Evolutionary conservation across 2,113 vertebrate species (phyloP), one percentile per base, ranked within the genome.

Genomic region (Dendrocopos noguchii): DNA sequence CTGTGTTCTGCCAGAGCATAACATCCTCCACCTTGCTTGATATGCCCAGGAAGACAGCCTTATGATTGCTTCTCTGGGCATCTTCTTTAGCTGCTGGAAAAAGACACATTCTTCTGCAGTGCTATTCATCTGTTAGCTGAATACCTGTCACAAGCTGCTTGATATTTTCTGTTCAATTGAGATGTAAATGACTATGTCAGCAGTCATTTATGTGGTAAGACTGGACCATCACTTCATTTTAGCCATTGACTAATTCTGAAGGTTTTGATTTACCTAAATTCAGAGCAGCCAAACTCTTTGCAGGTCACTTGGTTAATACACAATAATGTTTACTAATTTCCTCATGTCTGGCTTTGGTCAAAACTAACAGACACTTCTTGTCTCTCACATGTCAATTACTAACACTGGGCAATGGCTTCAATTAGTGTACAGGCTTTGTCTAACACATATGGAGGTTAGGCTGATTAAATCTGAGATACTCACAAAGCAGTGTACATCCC

Each of bases 11-110:
- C 6, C 16, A 59, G 29, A 59, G 6, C 39, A 36, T 80, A 34
- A 61, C n/a, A 50, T 1, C 8, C 11, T 68, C 25, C 25, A 33
- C 6, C 8, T 79, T 3, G 1, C 31, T 55, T 56, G 74, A 64
- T 12, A 44, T 2, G 33, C 5, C 7, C 27, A 25, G 10, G 0
- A 2, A 60, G 7, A 3, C 4, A 67, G 21, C 44, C 46, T 78
- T 67, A 28, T 28, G 46, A 81, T 15, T 25, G 36, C 4, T 34
- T 8, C 28, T 67, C 28, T 33, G 15, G 9, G 3, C 55, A 83
- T 59, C 18, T 68, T 31, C 61, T 64, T 92, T 24, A 91, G 14
- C 15, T 74, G 10, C 31, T 63, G 36, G 8, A 7, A 65, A 72
- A 90, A 63, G 16, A 85, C 79, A 56, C 50, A 65, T 0, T 0